phyloP scores from a whole-genome alignment of 1,140 invertebrate genomes.

The Ericerus pela region DNA sequence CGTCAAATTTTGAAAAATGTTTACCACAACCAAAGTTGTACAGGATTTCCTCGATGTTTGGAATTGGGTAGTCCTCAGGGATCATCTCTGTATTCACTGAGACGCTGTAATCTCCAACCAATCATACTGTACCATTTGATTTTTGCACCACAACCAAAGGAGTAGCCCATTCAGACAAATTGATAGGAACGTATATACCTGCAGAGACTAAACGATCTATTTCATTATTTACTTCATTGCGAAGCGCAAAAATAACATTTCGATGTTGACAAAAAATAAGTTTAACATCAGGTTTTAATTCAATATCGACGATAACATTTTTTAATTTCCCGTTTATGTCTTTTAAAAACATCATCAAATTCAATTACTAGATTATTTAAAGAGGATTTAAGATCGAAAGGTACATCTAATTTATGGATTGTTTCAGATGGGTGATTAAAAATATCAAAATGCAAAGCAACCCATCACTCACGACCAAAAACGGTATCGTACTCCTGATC shows the following conservation, averaged over 20 bases:
- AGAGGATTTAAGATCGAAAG: not conserved
- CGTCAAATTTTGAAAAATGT: constrained; percentile 24
- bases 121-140: constrained; percentile 30
- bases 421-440: not conserved
- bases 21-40: constrained; percentile 20
- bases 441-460: not conserved
- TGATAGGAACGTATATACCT: constrained; percentile 22
- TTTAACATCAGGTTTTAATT: constrained; percentile 17
- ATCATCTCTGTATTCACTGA: constrained; percentile 28
- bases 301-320: constrained; percentile 1
- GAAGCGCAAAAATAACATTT: constrained; percentile 25
- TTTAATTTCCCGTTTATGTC: not conserved
- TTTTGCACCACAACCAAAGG: constrained; percentile 36
- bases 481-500: not conserved
- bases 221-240: constrained; percentile 20
- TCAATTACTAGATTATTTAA: no score
- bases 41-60: constrained; percentile 18
- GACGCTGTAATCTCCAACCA: constrained; percentile 36
- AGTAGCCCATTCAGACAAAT: constrained; percentile 34
- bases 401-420: not conserved
- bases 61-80: constrained; percentile 17
- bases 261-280: constrained; percentile 27
- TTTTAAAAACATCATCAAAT: constrained; percentile 14
- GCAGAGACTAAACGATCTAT: constrained; percentile 18
- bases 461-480: not conserved